phyloP scores from a whole-genome alignment of 2,797 vertebrate genomes.

The Pseudomugil gertrudae region DNA sequence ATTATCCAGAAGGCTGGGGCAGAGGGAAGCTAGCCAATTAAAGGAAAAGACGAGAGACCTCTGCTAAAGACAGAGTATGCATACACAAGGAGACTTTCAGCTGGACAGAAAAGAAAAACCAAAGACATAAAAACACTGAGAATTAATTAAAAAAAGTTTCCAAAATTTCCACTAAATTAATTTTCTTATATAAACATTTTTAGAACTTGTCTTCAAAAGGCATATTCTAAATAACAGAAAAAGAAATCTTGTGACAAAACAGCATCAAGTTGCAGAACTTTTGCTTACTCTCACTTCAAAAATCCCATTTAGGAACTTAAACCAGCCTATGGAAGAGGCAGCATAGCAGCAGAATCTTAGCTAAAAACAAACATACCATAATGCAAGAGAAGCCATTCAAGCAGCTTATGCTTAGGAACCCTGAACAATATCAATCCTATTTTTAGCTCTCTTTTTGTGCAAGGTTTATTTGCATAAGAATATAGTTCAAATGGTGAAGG shows the following conservation, averaged over 20 bases:
- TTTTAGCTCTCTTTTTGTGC: not conserved
- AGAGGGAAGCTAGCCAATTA: slow-evolving; percentile 76
- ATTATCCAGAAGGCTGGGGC: slow-evolving; percentile 71
- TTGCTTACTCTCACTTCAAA: not conserved
- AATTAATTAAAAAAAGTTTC: slow-evolving; percentile 5
- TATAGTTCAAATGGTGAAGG: not conserved
- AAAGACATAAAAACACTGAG: slow-evolving; percentile 30
- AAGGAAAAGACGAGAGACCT: slow-evolving; percentile 58
- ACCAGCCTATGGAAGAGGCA: not conserved
- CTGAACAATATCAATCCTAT: not conserved
- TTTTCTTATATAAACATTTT: not conserved
- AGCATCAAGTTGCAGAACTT: not conserved
- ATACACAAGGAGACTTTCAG: slow-evolving; percentile 39
- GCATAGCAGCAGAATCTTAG: not conserved
- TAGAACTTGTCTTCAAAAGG: not conserved
- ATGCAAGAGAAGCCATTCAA: not conserved
- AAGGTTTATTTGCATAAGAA: not conserved
- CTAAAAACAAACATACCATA: not conserved
- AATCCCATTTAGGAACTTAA: not conserved
- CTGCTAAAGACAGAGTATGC: slow-evolving; percentile 47
- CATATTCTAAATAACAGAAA: not conserved
- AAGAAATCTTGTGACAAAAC: not conserved
- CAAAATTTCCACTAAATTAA: not conserved
- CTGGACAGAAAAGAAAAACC: slow-evolving; percentile 38
- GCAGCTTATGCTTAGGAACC: not conserved